Base-by-base conservation (phyloP, 2,888 invertebrate species). In the Alentia gelatinosa region DNA sequence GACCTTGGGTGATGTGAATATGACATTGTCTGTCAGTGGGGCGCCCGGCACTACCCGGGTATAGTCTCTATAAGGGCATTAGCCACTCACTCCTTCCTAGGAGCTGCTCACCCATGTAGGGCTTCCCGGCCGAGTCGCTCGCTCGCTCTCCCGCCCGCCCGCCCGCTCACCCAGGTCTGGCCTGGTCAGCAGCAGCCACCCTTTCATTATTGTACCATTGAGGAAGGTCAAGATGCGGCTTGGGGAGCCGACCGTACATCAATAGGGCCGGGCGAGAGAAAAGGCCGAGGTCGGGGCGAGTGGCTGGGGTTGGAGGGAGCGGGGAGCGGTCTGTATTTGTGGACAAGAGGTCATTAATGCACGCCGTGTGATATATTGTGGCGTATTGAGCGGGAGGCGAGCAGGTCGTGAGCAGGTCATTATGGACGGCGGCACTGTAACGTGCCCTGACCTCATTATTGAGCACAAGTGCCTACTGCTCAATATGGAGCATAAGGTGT, bases 311-410 rank as follows among this genome's bases (percentile, higher is more conserved):
- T 19, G 30, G 86, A 30, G 39, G 39, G 83, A 4, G 40, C 4
- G 40, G 39, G 23, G 42, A n/a, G 40, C n/a, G 39, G 39, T 83
- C 86, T 86, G 50, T 86, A 86, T 47, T 86, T 86, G 86, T 47
- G 86, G 86, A 86, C 86, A 86, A 86, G 86, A 86, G 86, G 86
- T 86, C 47, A 47, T 86, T 86, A 86, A 86, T 86, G 86, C 86
- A 33, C n/a, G 86, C 47, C 86, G 33, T 47, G 50, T 86, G 86
- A 86, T 86, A 50, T 86, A 86, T 86, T 86, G 86, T 86, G 47
- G 86, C 86, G 50, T 86, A 86, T 86, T 86, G 86, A 86, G 35
- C 86, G 15, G 86, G 42, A 23, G 79, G 37, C n/a, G 79, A 79
- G 79, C 79, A 79, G 79, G 37, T 79, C 23, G 79, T 35, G 79